A percentile compares a stretch with the other conserved stretches of the same genome.
These are phyloP conservation scores for Lindbergichthys nudifrons DNA, from an alignment of 2,797 vertebrate genomes.

Conservation along the genomic window DNA sequence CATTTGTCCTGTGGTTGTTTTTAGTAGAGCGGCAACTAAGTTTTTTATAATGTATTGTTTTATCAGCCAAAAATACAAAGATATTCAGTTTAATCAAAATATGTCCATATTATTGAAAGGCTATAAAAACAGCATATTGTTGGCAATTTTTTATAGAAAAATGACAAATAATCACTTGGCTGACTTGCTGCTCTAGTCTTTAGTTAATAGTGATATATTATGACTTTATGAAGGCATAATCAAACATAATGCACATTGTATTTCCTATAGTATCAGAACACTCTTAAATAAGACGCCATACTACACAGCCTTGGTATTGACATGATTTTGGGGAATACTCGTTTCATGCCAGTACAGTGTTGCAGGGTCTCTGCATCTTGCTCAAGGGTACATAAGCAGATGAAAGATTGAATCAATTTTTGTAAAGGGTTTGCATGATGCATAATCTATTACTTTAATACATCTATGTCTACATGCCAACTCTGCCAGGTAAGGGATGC, in stretches of 20 bases:
- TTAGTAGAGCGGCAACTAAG: too few species aligned
- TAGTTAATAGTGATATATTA: constrained; percentile 3
- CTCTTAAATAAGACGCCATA: background rate
- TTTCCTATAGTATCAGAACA: constrained; percentile 7
- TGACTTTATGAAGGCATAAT: constrained; percentile 16
- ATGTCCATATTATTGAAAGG: too few species aligned
- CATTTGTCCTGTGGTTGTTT: background rate
- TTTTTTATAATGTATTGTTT: too few species aligned
- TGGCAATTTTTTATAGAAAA: too few species aligned
- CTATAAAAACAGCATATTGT: too few species aligned
- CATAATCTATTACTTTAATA: background rate
- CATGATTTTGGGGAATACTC: background rate
- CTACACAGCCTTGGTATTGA: background rate
- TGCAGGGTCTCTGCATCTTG: background rate
- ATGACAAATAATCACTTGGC: too few species aligned
- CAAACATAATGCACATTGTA: constrained; percentile 16
- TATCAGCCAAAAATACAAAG: too few species aligned
- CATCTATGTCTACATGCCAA: background rate
- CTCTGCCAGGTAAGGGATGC: background rate
- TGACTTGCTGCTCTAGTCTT: background rate
- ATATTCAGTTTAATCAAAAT: too few species aligned
- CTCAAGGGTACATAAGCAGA: constrained; percentile 1
- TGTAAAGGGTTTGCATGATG: background rate
- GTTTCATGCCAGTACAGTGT: background rate
- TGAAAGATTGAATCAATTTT: background rate